Base-by-base conservation (phyloP, 2,888 invertebrate species). In the Strigamia maritima region DNA sequence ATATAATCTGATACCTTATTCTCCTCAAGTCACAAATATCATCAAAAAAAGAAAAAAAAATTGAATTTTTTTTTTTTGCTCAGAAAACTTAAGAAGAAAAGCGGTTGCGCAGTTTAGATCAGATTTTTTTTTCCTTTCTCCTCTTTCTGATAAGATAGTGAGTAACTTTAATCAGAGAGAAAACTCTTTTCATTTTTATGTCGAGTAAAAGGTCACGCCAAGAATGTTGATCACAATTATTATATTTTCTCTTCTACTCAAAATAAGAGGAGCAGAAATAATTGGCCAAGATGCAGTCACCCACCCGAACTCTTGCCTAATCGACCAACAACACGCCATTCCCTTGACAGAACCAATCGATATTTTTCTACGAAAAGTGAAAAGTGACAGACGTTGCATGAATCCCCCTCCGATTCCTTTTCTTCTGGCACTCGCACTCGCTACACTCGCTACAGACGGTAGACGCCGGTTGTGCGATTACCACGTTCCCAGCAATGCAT, bases 161-260 rank as follows among this genome's bases (percentile, higher is more conserved):
- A 65, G 60, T 65, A 65, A 24, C 60, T 65, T 65, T n/a, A 65
- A 65, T 65, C 60, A 65, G 22, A 24, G 19, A 19, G 7, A 65
- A 65, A 22, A 19, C 24, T 65, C 60, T 65, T 65, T 65, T 65
- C 60, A 65, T 65, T 65, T 65, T 65, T 19, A 16, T 65, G 60
- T 65, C 60, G 60, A 65, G 22, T 65, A 19, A 44, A 65, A 65
- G 60, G 60, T 65, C 60, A 65, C 60, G 60, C 60, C 60, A 65
- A 65, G 60, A 65, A 65, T 65, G 60, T 65, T 65, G 60, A 65
- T 65, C 60, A 65, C 60, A 65, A 65, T 65, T 65, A 65, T 65
- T 65, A 65, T 65, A 65, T 65, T 65, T 65, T 65, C 60, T 65
- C 24, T 65, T 65, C 60, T 22, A 65, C 60, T 65, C 60, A 65